Percentiles rank a stretch among this genome's conserved stretches.
phyloP scores from a whole-genome alignment of 2,888 invertebrate species.

The Cosmopolites sordidus region DNA sequence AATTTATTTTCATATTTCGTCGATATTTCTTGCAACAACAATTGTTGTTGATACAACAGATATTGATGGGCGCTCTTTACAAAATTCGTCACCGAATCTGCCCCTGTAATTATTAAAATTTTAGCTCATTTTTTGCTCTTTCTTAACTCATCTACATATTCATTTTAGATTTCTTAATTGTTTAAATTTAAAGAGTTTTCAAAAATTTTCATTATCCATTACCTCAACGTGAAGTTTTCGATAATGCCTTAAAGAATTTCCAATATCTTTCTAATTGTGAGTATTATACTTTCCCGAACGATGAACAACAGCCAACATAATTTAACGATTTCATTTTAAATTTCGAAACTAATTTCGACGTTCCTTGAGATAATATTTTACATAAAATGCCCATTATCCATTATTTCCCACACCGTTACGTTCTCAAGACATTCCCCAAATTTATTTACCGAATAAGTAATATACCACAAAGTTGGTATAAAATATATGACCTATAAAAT shows the following conservation, averaged over 20 bases:
- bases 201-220: not conserved
- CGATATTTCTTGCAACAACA: too few relatives aligned
- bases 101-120: too few relatives aligned
- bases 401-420: slow-evolving; percentile 23
- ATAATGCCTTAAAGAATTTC: slow-evolving; percentile 8
- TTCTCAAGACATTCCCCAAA: slow-evolving; percentile 21
- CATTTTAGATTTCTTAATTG: too few relatives aligned
- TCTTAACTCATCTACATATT: too few relatives aligned
- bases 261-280: slow-evolving; percentile 5
- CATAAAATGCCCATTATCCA: slow-evolving; percentile 27
- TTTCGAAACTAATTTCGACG: slow-evolving; percentile 24
- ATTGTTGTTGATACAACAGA: too few relatives aligned
- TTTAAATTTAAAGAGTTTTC: too few relatives aligned
- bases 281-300: not conserved
- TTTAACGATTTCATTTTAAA: slow-evolving; percentile 21
- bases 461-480: slow-evolving; percentile 17
- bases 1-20: too few relatives aligned
- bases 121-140: too few relatives aligned
- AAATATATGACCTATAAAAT: slow-evolving; percentile 4
- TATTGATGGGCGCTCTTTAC: too few relatives aligned
- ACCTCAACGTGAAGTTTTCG: slow-evolving; percentile 1
- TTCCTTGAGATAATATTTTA: slow-evolving; percentile 23
- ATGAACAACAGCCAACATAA: slow-evolving; percentile 1
- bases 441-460: slow-evolving; percentile 24
- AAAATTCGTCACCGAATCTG: too few relatives aligned